These are phyloP conservation scores for Agrochola lychnidis DNA, from an alignment of 2,888 invertebrate genomes.

Conservation along the genomic window DNA sequence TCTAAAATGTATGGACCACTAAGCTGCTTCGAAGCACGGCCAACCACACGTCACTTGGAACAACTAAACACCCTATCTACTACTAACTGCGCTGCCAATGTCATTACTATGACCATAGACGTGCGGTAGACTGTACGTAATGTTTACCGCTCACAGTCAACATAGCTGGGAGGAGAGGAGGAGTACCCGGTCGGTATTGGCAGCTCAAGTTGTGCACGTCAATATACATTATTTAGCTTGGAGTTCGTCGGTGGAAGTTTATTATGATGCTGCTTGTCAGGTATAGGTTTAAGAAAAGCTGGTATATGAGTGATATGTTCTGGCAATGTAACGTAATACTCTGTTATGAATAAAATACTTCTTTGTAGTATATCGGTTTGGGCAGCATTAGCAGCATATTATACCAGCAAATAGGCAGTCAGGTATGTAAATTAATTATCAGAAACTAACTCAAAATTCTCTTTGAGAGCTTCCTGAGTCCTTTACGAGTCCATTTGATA, in stretches of 20 bases:
- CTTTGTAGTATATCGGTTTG: neutral
- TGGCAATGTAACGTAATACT: neutral
- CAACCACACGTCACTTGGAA: neutral
- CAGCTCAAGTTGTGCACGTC: slow-evolving; percentile 9
- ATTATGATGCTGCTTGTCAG: slow-evolving; percentile 11
- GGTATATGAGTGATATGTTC: neutral
- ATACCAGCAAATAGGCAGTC: too few relatives aligned
- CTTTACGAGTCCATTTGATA: neutral
- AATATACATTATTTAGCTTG: slow-evolving; percentile 13
- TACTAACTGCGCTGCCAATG: too few relatives aligned
- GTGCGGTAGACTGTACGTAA: neutral
- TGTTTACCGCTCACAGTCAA: slow-evolving; percentile 19
- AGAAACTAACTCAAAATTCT: neutral
- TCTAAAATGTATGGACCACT: neutral
- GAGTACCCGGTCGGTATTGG: slow-evolving; percentile 1
- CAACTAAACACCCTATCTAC: neutral
- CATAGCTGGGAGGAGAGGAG: neutral
- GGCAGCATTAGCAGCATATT: neutral
- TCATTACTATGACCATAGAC: neutral
- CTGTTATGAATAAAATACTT: neutral
- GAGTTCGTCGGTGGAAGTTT: slow-evolving; percentile 13
- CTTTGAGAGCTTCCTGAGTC: neutral
- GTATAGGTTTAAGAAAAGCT: neutral
- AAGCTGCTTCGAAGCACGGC: neutral
- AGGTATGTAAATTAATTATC: neutral